phyloP scores from a whole-genome alignment of 2,797 vertebrate species.

The Gorsachius magnificus region DNA sequence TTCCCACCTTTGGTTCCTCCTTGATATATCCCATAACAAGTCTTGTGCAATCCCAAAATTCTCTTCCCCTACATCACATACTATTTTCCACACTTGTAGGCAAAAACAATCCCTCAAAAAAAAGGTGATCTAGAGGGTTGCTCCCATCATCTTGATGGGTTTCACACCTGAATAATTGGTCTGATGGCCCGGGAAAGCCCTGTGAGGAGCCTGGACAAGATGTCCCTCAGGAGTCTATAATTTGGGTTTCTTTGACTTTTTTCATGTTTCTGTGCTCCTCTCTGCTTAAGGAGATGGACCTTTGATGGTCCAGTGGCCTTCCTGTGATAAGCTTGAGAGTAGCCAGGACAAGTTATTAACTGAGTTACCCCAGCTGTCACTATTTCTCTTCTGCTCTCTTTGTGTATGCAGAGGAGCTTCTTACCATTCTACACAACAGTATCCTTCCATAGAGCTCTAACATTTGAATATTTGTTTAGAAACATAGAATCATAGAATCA shows the following conservation, averaged over 20 bases:
- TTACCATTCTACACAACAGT: neutral
- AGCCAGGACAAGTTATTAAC: neutral
- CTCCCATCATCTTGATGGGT: neutral
- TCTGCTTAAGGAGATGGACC: neutral
- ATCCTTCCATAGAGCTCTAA: neutral
- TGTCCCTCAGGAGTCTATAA: neutral
- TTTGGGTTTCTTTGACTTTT: neutral
- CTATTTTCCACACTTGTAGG: neutral
- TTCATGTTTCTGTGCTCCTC: neutral
- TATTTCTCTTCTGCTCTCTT: neutral
- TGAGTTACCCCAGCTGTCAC: neutral
- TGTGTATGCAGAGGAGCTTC: neutral
- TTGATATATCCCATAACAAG: neutral
- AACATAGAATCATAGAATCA: too few relatives aligned
- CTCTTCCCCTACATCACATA: neutral
- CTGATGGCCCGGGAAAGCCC: neutral
- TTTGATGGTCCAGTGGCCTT: neutral
- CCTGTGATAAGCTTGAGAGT: neutral
- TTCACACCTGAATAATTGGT: neutral
- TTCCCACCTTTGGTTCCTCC: neutral
- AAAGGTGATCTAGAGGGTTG: neutral
- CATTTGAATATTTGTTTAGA: neutral
- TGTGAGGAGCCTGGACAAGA: neutral
- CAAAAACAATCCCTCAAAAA: neutral
- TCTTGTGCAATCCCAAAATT: neutral